A percentile compares a stretch with the other conserved stretches of the same genome.
Evolutionary conservation across 2,888 invertebrate species (phyloP).

Genomic region (Atrina japonica): DNA sequence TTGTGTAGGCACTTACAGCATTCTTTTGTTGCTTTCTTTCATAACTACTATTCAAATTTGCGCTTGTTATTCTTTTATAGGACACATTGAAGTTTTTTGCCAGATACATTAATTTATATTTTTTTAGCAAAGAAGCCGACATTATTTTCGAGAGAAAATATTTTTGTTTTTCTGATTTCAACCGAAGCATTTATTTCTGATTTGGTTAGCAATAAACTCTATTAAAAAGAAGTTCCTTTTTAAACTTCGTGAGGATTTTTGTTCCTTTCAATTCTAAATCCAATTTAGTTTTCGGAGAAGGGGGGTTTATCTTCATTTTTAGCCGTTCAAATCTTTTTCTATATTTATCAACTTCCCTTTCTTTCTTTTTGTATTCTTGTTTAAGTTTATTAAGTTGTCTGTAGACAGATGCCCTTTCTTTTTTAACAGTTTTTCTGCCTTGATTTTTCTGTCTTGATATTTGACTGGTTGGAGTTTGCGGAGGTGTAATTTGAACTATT

Average conservation of each 20-base stretch:
- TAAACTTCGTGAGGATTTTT: background rate
- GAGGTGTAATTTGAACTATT: constrained; percentile 1
- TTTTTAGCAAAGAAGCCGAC: background rate
- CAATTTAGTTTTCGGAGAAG: background rate
- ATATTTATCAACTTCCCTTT: constrained; percentile 18
- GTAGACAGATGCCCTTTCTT: constrained; percentile 24
- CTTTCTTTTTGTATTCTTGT: constrained; percentile 2
- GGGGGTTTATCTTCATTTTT: background rate
- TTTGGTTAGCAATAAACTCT: constrained; percentile 5
- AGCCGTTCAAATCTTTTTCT: constrained; percentile 26
- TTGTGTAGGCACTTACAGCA: background rate
- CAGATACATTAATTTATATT: constrained; percentile 2
- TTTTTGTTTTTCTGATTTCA: constrained; percentile 10
- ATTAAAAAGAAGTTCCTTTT: constrained; percentile 9
- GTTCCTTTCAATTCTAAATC: constrained; percentile 17
- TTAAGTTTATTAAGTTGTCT: constrained; percentile 8
- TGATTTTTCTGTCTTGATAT: too few relatives aligned
- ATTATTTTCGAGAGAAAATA: constrained; percentile 19
- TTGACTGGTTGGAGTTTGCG: background rate
- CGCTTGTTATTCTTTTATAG: background rate
- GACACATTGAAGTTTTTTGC: constrained; percentile 8
- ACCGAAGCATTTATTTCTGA: background rate
- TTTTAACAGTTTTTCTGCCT: constrained; percentile 22
- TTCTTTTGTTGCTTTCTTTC: background rate
- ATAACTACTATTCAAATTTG: background rate